Conservation (phyloP, 1,140 invertebrate genomes). For the Trichoplusia ni region DNA sequence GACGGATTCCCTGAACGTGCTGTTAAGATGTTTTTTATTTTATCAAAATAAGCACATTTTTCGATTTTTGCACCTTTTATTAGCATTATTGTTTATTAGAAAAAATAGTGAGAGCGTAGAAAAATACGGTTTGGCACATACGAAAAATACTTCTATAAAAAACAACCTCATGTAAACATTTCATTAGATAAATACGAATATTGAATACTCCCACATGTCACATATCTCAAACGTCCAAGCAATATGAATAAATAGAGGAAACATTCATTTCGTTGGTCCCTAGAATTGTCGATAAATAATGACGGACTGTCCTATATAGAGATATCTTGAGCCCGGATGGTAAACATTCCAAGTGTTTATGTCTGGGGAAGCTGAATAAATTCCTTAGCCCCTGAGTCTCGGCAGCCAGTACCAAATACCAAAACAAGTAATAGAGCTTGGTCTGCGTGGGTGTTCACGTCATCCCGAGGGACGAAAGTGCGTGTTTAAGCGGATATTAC, state of each 20-base stretch:
- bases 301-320: slow-evolving; percentile 9
- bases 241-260: slow-evolving; percentile 28
- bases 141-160: too few species aligned
- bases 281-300: slow-evolving; percentile 33
- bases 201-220: slow-evolving; percentile 6
- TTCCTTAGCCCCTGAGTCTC: background rate
- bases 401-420: too few species aligned
- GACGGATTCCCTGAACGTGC: slow-evolving; percentile 8
- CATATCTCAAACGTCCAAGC: slow-evolving; percentile 4
- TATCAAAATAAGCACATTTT: too few species aligned
- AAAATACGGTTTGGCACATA: too few species aligned
- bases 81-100: too few species aligned
- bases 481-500: slow-evolving; percentile 12
- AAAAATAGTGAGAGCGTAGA: too few species aligned
- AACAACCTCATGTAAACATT: too few species aligned
- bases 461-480: slow-evolving; percentile 16
- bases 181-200: background rate
- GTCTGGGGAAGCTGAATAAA: background rate
- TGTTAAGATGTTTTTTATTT: too few species aligned
- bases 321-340: slow-evolving; percentile 2
- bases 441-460: slow-evolving; percentile 8
- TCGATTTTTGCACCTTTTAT: too few species aligned
- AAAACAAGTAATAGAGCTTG: background rate
- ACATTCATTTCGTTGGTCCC: slow-evolving; percentile 27
- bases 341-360: slow-evolving; percentile 22